phyloP scores from a whole-genome alignment of 2,113 vertebrate species.

The Bos indicus region DNA sequence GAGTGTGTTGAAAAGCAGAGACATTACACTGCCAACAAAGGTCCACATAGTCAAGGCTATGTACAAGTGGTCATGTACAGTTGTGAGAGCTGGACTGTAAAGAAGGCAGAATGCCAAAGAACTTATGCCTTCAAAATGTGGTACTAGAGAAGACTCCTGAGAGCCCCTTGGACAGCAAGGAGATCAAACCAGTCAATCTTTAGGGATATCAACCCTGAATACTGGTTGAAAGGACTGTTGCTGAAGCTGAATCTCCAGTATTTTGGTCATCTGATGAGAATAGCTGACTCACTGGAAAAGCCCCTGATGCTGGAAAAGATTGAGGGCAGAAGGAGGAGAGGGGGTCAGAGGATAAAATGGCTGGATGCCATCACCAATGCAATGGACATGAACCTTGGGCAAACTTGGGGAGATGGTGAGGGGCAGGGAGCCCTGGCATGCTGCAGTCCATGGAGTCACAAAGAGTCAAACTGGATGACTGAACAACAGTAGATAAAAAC shows the following conservation, averaged over 20 bases:
- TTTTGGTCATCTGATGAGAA: background rate
- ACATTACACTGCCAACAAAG: background rate
- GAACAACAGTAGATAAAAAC: background rate
- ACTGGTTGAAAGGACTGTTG: background rate
- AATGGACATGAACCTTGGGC: background rate
- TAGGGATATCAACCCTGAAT: background rate
- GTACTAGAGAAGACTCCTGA: background rate
- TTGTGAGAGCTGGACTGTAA: background rate
- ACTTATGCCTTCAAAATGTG: background rate
- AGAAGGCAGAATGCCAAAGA: background rate
- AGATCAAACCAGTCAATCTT: background rate
- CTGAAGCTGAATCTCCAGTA: background rate
- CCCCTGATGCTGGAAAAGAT: background rate
- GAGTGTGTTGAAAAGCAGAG: background rate
- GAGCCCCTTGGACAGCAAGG: background rate
- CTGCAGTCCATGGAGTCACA: background rate
- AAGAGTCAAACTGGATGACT: background rate
- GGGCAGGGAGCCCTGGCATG: background rate
- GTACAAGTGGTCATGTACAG: background rate
- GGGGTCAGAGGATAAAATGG: background rate
- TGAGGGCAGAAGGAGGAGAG: background rate
- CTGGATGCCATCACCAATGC: background rate
- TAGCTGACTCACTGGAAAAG: background rate
- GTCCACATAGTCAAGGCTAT: background rate
- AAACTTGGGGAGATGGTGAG: background rate